Base-by-base conservation (phyloP, 2,888 invertebrate species). In the Altica lythri region DNA sequence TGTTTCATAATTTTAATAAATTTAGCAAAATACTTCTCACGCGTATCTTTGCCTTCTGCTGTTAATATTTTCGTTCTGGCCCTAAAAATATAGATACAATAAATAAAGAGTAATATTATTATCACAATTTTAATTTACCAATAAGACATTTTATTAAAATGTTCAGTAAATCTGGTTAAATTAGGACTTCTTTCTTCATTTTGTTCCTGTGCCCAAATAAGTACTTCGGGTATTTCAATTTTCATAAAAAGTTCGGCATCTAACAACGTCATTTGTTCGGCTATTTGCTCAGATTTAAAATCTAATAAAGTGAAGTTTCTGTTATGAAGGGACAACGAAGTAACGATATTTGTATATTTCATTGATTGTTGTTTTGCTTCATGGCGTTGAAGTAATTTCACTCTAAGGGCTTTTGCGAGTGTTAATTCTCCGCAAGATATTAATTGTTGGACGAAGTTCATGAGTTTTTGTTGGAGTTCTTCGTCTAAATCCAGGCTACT, bases 1-100 rank as follows among this genome's bases (percentile, higher is more conserved):
- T 95, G 92, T 79, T 96, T 95, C 96, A 98, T 97, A 59, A 99
- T 95, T 77, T 98, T 98, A 55, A 99, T 90, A 77, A 97, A 95
- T 74, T 95, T 96, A 70, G 89, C 86, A 53, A 94, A 92, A 75
- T 92, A 94, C 72, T 90, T 90, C 77, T 99, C 98, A 22, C 98
- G 84, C 2, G 65, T 63, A 69, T 98, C 97, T 69, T 91, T 92
- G n/a, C 92, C 90, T 70, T 96, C 96, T 75, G 92, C 90, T 66
- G 92, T 90, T 46, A 99, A 79, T 68, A 99, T 96, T 72, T 92
- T 83, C 2, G 97, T 95, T 49, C 98, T 82, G 32, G 95, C 95
- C 86, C 86, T 80, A 65, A 14, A 72, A 64, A 57, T 18, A 27
- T 3, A 13, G 2, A 19, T 40, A 12, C 10, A 12, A 10, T 30